Conservation (phyloP, 1,140 invertebrate genomes). For the Piezodorus guildinii region DNA sequence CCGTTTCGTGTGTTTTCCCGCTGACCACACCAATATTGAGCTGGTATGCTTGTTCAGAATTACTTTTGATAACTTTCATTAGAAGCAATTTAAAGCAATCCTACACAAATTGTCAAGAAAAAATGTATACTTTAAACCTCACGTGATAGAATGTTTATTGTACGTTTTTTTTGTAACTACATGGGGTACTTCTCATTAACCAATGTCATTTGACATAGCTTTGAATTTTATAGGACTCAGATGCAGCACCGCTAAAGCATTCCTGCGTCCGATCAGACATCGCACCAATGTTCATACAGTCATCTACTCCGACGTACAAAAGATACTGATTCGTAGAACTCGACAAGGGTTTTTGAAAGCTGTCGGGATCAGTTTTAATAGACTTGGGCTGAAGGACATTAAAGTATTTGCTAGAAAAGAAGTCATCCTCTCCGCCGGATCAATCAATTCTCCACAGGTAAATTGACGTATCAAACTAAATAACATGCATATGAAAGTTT, state of each 20-base stretch:
- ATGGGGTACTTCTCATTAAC: no score
- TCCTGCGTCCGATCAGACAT: conserved; percentile 63
- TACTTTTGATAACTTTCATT: no score
- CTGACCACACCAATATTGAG: no score
- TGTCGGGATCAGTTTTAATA: conserved; percentile 49
- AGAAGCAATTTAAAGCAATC: no score
- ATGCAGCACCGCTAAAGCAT: conserved; percentile 53
- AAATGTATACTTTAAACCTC: no score
- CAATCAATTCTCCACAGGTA: conserved; percentile 56
- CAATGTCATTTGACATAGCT: not conserved
- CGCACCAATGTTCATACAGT: conserved; percentile 61
- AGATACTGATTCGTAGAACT: conserved; percentile 45
- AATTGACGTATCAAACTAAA: not conserved
- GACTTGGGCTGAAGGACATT: conserved; percentile 31
- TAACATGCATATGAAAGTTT: not conserved
- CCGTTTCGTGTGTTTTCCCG: no score
- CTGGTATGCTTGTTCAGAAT: no score
- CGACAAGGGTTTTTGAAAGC: conserved; percentile 38
- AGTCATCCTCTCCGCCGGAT: conserved; percentile 58
- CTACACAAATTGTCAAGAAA: no score
- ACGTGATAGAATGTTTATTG: no score
- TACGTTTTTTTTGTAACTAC: no score
- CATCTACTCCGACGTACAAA: conserved; percentile 49
- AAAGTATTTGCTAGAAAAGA: conserved; percentile 42
- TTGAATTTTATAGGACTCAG: conserved; percentile 21